These are phyloP conservation scores for Drosophila sordidula DNA, from an alignment of 2,888 invertebrate species.

Conservation along the genomic window DNA sequence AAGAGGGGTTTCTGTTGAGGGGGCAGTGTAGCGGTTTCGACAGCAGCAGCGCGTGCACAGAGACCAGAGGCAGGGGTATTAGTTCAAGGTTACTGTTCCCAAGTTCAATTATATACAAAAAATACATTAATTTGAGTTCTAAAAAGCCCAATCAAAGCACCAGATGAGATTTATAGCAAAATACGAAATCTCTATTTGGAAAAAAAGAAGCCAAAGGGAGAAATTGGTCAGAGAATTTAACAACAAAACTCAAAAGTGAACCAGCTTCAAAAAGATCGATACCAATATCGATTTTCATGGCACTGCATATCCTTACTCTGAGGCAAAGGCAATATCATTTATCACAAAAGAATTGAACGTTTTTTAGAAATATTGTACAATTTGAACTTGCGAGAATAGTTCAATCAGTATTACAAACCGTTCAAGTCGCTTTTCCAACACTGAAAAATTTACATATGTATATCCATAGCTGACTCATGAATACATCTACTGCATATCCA, in stretches of 20 bases:
- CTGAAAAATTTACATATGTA: slow-evolving; percentile 2
- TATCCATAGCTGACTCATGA: slow-evolving; percentile 4
- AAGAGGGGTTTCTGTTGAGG: not conserved
- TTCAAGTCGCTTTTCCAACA: slow-evolving; percentile 4
- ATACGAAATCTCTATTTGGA: too few species aligned
- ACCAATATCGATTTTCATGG: too few species aligned
- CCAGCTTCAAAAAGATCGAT: too few species aligned
- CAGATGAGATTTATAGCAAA: not conserved
- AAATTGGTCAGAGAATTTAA: too few species aligned
- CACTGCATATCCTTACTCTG: too few species aligned
- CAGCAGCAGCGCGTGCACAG: slow-evolving; percentile 18
- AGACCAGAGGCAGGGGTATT: slow-evolving; percentile 5
- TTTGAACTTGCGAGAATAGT: not conserved
- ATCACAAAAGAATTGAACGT: not conserved
- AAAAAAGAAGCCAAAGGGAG: not conserved
- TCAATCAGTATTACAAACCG: not conserved
- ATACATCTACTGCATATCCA: slow-evolving; percentile 17
- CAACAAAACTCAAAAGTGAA: too few species aligned
- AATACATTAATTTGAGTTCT: not conserved
- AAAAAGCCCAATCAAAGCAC: slow-evolving; percentile 4
- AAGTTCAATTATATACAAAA: slow-evolving; percentile 35
- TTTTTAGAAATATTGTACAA: too few species aligned
- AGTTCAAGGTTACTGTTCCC: slow-evolving; percentile 5
- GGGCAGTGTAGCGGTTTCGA: not conserved
- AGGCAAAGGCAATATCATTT: too few species aligned